Conservation (phyloP, 2,113 vertebrate species). For the Psilopsiagon aymara region DNA sequence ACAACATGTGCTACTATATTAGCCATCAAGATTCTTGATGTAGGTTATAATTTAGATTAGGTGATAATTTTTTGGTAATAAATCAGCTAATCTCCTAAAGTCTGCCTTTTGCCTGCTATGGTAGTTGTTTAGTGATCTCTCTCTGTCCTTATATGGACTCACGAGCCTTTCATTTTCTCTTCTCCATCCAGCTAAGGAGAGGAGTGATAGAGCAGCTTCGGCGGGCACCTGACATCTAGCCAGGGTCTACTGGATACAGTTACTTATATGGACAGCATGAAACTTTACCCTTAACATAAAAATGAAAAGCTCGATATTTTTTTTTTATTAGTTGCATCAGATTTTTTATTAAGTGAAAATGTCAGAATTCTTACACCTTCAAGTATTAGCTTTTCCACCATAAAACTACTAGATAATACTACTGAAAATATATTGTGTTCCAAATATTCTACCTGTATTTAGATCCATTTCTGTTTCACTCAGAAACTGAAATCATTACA, state of each 20-base stretch:
- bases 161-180: neutral
- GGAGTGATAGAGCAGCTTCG: neutral
- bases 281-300: neutral
- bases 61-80: neutral
- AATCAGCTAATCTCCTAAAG: neutral
- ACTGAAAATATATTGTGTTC: neutral
- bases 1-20: neutral
- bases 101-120: neutral
- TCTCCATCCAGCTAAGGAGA: too few relatives aligned
- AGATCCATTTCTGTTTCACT: neutral
- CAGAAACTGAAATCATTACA: neutral
- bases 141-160: fast-evolving
- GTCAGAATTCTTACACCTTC: neutral
- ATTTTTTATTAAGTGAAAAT: neutral
- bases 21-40: neutral
- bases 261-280: neutral
- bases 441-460: neutral
- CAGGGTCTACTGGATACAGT: neutral
- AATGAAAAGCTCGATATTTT: neutral
- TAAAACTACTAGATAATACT: neutral
- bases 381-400: neutral
- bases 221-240: neutral
- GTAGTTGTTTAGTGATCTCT: neutral
- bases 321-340: neutral
- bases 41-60: too few relatives aligned